Evolutionary conservation across 2,888 invertebrate genomes (phyloP), one percentile per base, ranked within the genome.

Genomic region (Strigamia maritima): DNA sequence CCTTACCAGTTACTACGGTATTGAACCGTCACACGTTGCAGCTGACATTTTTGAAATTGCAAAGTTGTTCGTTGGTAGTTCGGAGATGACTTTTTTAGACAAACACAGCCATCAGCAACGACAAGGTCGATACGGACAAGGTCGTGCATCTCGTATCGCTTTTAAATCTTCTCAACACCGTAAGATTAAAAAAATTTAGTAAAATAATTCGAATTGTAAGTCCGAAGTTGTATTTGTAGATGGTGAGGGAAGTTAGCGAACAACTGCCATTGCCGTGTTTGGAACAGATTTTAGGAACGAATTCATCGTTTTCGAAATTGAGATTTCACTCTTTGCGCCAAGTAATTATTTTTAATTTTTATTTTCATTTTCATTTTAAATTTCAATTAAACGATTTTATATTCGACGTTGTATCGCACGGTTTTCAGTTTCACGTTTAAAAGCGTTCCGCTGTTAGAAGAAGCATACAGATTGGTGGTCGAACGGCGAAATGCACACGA

Each of bases 401-500:
- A 26, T 77, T 24, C 90, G 91, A 82, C 88, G 76, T 90, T 94
- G 8, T 94, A 94, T 85, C 94, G 92, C 84, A 91, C 92, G 82
- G 87, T 94, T 31, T 87, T n/a, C n/a, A n/a, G n/a, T n/a, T n/a
- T 95, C 76, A 92, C 92, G 83, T 89, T 97, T 82, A 96, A 95
- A 86, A 96, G 94, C 87, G 95, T 97, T 80, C 94, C 94, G 1
- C 86, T 96, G 31, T 86, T 97, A 78, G 94, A 96, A 87, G 95
- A 95, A 87, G 92, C 94, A 0, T 97, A 97, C 86, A 87, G 86
- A 82, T 92, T 91, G 85, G 91, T 95, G 26, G 87, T 95, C 76
- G 90, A 90, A 94, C 85, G 88, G 89, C 80, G 90, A 92, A 12
- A 92, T 92, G 83, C 89, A 88, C 80, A 85, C 24, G n/a, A 75